Evolutionary conservation across 2,888 invertebrate species (phyloP).

Genomic region (Crioceris asparagi): DNA sequence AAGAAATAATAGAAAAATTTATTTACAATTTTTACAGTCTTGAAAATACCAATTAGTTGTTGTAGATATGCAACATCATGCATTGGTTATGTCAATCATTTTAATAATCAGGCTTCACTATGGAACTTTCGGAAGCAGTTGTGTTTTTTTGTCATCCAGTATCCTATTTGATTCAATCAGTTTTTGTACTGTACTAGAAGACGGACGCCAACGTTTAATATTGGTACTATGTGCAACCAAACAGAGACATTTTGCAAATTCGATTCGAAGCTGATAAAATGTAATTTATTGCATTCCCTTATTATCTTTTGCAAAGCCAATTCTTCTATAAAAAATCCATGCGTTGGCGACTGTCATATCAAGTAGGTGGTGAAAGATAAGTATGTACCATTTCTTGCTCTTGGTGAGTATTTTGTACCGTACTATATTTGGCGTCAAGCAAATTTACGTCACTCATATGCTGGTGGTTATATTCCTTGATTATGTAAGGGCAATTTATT

Average conservation of each 20-base stretch:
- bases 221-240: neutral
- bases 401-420: constrained; percentile 16
- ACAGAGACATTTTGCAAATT: neutral
- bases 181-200: too few species aligned
- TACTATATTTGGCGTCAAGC: constrained; percentile 14
- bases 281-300: neutral
- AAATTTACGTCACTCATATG: constrained; percentile 17
- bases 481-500: constrained; percentile 8
- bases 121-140: neutral
- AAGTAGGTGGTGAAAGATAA: constrained; percentile 17
- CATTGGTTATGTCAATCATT: neutral
- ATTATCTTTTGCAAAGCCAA: neutral
- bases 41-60: neutral
- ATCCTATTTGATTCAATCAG: too few species aligned
- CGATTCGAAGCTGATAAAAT: neutral
- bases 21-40: neutral
- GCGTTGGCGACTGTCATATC: constrained; percentile 15
- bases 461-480: constrained; percentile 11
- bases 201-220: neutral
- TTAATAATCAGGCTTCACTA: neutral
- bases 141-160: neutral
- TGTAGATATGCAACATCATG: too few species aligned
- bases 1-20: neutral
- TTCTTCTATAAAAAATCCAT: constrained; percentile 14
- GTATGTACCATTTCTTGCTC: too few species aligned